phyloP scores from a whole-genome alignment of 1,140 invertebrate genomes.

The Potamilus streckersoni region DNA sequence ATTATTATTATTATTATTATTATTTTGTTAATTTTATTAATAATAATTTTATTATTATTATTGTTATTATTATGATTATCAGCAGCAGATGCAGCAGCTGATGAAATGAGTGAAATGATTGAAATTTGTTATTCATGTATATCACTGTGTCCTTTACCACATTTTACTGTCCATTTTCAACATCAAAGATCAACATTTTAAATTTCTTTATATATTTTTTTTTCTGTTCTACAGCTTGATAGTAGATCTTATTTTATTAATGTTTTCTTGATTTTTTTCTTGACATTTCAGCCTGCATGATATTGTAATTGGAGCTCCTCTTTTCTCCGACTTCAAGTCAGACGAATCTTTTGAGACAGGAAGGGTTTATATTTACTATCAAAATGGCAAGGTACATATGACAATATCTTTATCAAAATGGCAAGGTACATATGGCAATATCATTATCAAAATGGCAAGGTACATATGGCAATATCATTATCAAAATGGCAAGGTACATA shows the following conservation, averaged over 20 bases:
- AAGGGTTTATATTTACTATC: conserved; percentile 65
- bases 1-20: too few species aligned
- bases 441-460: conserved; percentile 48
- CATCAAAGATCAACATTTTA: neutral
- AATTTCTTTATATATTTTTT: neutral
- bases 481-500: too few species aligned
- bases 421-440: too few species aligned
- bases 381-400: conserved; percentile 39
- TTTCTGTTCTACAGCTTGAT: neutral
- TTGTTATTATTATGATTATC: too few species aligned
- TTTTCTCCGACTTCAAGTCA: conserved; percentile 77
- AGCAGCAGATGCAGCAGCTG: too few species aligned
- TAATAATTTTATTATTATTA: too few species aligned
- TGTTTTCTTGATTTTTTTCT: conserved; percentile 6
- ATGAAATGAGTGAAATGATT: too few species aligned
- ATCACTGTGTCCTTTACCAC: too few species aligned
- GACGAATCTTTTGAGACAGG: conserved; percentile 57
- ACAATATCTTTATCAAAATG: too few species aligned
- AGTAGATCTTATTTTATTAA: neutral
- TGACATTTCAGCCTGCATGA: conserved; percentile 78
- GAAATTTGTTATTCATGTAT: too few species aligned
- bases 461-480: conserved; percentile 3
- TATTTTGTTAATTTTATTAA: too few species aligned
- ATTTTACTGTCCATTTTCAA: too few species aligned
- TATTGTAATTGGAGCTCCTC: conserved; percentile 93